Percentiles rank a stretch among this genome's conserved stretches.
Evolutionary conservation across 2,113 vertebrate species (phyloP).

Genomic region (Bos javanicus): DNA sequence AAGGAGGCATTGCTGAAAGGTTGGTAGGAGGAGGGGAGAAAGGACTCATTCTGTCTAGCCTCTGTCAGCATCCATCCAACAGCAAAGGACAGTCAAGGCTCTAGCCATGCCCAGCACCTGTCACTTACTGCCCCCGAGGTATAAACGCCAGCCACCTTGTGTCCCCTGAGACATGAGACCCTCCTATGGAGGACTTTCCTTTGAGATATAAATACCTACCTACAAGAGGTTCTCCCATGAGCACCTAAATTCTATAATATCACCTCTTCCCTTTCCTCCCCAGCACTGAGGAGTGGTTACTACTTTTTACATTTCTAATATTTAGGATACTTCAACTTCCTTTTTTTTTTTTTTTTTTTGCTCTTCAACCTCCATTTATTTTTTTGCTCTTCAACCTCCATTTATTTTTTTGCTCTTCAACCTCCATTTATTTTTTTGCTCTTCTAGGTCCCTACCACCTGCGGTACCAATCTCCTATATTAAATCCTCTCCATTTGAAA

Average conservation of each 20-base stretch:
- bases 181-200: background rate
- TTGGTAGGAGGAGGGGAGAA: background rate
- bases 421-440: background rate
- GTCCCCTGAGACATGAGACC: background rate
- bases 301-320: background rate
- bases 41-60: background rate
- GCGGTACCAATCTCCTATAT: background rate
- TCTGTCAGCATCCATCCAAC: background rate
- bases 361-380: background rate
- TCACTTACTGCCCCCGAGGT: background rate
- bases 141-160: background rate
- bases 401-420: background rate
- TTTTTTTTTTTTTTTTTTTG: background rate
- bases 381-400: background rate
- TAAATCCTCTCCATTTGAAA: background rate
- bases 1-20: background rate
- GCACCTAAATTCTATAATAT: accelerated
- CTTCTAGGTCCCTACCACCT: background rate
- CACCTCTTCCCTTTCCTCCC: background rate
- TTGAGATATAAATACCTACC: background rate
- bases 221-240: no score
- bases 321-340: background rate
- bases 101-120: background rate
- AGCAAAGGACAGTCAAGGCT: background rate
- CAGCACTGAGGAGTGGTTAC: background rate